A percentile compares a stretch with the other conserved stretches of the same genome.
Evolutionary conservation across 2,797 vertebrate species (phyloP).

Genomic region (Picus viridis): DNA sequence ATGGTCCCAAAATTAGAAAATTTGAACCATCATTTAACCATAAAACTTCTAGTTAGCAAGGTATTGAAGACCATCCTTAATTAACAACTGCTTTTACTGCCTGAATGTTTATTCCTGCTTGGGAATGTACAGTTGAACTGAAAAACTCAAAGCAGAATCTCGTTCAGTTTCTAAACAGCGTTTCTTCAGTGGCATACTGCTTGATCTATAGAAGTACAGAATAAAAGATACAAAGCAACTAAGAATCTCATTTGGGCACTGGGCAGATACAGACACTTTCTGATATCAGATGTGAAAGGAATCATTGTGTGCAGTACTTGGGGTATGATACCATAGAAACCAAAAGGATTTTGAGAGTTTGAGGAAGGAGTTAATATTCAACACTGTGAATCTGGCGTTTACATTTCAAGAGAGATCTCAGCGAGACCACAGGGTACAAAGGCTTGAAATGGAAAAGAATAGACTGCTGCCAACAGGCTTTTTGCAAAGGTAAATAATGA

Average conservation of each 20-base stretch:
- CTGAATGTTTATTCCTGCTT: background rate
- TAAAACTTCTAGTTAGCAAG: background rate
- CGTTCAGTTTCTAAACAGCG: background rate
- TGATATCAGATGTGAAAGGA: background rate
- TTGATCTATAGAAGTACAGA: background rate
- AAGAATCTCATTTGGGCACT: background rate
- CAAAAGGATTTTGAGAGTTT: background rate
- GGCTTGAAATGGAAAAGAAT: slow-evolving; percentile 9
- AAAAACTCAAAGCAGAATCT: background rate
- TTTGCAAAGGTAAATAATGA: slow-evolving; percentile 42
- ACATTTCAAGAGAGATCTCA: slow-evolving; percentile 6
- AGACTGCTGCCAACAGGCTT: slow-evolving; percentile 3
- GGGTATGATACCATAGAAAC: background rate
- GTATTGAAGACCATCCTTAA: background rate
- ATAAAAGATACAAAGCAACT: background rate
- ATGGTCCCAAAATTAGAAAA: background rate
- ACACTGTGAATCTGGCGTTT: background rate
- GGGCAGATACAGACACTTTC: background rate
- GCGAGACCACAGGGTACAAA: background rate
- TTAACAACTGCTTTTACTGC: background rate
- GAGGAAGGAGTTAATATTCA: slow-evolving; percentile 40
- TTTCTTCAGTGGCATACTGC: background rate
- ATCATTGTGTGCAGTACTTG: background rate
- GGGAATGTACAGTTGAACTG: background rate
- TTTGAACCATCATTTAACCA: background rate